Evolutionary conservation across 1,140 invertebrate genomes (phyloP), one percentile per base, ranked within the genome.

Genomic region (Brachionus sp.): DNA sequence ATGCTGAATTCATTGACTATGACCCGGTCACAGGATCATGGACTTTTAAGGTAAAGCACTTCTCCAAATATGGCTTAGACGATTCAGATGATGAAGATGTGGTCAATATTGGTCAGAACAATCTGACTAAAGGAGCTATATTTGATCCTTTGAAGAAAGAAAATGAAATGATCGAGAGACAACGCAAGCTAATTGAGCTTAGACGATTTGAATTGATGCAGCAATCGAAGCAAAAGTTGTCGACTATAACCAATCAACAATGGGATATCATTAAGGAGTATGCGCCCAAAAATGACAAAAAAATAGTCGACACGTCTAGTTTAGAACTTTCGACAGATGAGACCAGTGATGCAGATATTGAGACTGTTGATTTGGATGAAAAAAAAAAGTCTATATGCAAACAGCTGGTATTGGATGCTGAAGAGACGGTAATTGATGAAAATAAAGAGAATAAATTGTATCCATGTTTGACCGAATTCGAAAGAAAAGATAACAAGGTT

Each of bases 1-100:
- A 93, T 73, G 95, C 95, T 0, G 92, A 92, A 68, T 98, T 99
- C 87, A 92, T 97, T 13, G 96, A 98, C 86, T 99, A 98, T 88
- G 91, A 94, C 0, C 94, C 96, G 0, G 93, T 95, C 87, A 97
- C 95, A 46, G 97, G 97, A 7, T 96, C 95, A 19, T 99, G 97
- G 97, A 95, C 91, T 53, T 92, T 92, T 88, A 93, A 93, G 87
- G 93, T 93, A 10, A 57, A 83, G 73, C 82, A 83, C 29, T 83
- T 83, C 57, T 66, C 66, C 23, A 66, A 66, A 35, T 82, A 82
- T 25, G 80, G 80, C 35, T 39, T 82, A 7, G 62, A 82, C 50
- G 80, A 66, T 53, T 44, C 57, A 7, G 80, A 82, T 10, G 66
- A 82, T 25, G 80, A 82, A 62, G 77, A 78, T 7, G 77, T 37